phyloP scores from a whole-genome alignment of 2,113 vertebrate species.

The human region DNA sequence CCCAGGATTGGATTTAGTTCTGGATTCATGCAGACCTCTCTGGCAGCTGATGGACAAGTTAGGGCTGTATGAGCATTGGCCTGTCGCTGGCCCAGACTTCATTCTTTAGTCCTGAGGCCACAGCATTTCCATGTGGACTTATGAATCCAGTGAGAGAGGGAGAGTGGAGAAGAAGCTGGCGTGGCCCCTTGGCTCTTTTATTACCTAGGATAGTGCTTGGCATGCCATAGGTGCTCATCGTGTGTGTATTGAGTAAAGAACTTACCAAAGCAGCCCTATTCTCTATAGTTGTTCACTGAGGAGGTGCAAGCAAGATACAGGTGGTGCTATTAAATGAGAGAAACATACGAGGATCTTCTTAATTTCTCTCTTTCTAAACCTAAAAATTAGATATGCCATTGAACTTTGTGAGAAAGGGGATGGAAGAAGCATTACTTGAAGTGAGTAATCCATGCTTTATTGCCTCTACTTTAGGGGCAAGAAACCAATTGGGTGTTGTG shows the following conservation, averaged over 20 bases:
- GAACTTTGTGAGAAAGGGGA: background rate
- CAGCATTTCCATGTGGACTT: background rate
- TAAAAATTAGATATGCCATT: background rate
- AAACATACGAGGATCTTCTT: background rate
- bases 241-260: background rate
- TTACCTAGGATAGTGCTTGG: background rate
- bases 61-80: accelerated
- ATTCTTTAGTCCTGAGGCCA: background rate
- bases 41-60: background rate
- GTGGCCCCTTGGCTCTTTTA: background rate
- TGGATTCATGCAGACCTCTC: background rate
- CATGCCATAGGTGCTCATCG: accelerated
- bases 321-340: background rate
- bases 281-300: background rate
- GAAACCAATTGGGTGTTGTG: background rate
- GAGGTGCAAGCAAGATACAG: background rate
- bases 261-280: background rate
- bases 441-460: background rate
- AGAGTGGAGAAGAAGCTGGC: background rate
- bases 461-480: background rate
- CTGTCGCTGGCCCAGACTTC: accelerated
- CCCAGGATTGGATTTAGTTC: background rate
- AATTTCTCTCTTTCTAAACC: background rate
- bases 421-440: background rate
- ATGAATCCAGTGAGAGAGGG: too few relatives aligned